Evolutionary conservation across 2,888 invertebrate species (phyloP).

Genomic region (Tortricodes alternella): DNA sequence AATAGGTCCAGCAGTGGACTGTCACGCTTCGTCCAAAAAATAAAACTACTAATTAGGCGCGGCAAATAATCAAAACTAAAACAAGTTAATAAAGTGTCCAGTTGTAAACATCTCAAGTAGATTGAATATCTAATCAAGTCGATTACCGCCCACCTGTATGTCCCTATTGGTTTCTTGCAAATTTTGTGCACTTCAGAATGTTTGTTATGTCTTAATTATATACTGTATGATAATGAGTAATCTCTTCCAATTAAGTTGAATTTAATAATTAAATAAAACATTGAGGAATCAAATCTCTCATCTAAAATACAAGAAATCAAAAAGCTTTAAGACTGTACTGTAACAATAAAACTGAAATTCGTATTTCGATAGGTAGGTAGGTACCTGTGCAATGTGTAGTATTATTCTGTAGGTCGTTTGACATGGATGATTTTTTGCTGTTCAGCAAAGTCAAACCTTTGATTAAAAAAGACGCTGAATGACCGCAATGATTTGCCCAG

Average conservation of each 20-base stretch:
- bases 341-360: no score
- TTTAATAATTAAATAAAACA: background rate
- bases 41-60: no score
- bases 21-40: no score
- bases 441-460: background rate
- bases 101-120: constrained; percentile 4
- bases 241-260: background rate
- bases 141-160: background rate
- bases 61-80: no score
- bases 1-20: no score
- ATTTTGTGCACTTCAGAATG: constrained; percentile 8
- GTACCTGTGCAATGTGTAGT: no score
- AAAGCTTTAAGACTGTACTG: background rate
- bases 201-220: constrained; percentile 18
- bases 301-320: background rate
- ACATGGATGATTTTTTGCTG: background rate
- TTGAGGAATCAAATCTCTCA: background rate
- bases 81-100: no score
- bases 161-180: background rate
- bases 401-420: background rate
- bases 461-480: background rate
- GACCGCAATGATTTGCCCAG: no score
- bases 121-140: no score
- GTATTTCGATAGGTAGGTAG: no score
- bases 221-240: background rate